Evolutionary conservation across 2,888 invertebrate genomes (phyloP).

Genomic region (Salticus scenicus): DNA sequence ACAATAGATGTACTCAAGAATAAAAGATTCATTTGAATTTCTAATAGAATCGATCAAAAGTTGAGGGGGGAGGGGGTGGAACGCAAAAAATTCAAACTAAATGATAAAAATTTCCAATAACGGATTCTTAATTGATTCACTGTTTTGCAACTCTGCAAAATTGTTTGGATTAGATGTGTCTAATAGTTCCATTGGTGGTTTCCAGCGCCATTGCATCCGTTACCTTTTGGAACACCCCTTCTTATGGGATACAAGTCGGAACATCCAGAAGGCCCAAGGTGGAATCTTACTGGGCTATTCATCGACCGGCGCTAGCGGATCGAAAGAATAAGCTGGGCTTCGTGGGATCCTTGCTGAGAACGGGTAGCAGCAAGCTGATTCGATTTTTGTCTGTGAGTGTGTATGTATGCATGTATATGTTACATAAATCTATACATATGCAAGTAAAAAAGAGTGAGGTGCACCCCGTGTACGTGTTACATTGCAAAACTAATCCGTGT

Average conservation of each 20-base stretch:
- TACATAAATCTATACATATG: not conserved
- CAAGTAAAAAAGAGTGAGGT: not conserved
- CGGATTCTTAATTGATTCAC: not conserved
- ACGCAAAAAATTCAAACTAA: too few relatives aligned
- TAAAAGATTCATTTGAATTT: too few relatives aligned
- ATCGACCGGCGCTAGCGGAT: conserved; percentile 54
- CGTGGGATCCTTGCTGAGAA: conserved; percentile 10
- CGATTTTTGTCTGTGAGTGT: conserved; percentile 12
- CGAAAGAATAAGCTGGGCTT: conserved; percentile 48
- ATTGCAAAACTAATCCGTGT: too few relatives aligned
- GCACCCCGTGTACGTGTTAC: not conserved
- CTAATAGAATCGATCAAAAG: too few relatives aligned
- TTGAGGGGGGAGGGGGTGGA: too few relatives aligned
- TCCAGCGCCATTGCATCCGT: conserved; percentile 32
- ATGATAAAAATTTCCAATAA: too few relatives aligned
- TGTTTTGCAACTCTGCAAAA: conserved; percentile 1
- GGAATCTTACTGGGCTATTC: conserved; percentile 21
- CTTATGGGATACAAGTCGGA: conserved; percentile 36
- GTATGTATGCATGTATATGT: not conserved
- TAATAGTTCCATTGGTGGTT: conserved; percentile 28
- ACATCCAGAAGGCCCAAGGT: conserved; percentile 37
- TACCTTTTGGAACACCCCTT: conserved; percentile 47
- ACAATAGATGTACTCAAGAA: too few relatives aligned
- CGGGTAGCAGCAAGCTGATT: not conserved
- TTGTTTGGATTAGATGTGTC: conserved; percentile 4